A percentile compares a stretch with the other conserved stretches of the same genome.
phyloP scores from a whole-genome alignment of 2,888 invertebrate genomes.

The Pocota personata region DNA sequence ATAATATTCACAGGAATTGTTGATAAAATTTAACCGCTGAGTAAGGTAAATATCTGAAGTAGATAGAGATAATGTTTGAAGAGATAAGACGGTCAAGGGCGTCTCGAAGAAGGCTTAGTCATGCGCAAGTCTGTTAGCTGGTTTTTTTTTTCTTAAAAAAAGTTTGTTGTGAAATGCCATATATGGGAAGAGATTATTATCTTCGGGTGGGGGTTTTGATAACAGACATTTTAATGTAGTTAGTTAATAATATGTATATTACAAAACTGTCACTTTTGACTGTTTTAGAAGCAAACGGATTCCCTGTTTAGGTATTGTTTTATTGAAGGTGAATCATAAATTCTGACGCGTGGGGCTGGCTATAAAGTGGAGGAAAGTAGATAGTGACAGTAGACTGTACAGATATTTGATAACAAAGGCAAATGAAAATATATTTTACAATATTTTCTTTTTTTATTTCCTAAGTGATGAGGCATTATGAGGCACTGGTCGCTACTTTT shows the following conservation, averaged over 20 bases:
- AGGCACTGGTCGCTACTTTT: not conserved
- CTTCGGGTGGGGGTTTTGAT: not conserved
- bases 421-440: not conserved
- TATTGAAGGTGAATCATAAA: not conserved
- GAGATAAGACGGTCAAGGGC: constrained; percentile 28
- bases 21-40: not conserved
- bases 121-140: not conserved
- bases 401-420: not conserved
- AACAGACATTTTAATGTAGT: not conserved
- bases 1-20: not conserved
- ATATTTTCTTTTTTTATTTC: not conserved
- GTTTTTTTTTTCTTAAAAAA: not conserved
- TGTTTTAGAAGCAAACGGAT: not conserved
- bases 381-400: not conserved
- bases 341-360: not conserved
- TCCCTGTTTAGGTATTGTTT: not conserved
- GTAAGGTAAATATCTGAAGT: not conserved
- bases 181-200: not conserved
- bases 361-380: not conserved
- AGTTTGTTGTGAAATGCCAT: not conserved
- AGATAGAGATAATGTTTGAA: not conserved
- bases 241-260: not conserved
- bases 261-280: not conserved
- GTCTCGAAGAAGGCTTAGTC: not conserved
- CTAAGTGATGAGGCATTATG: not conserved